Evolutionary conservation across 2,888 invertebrate species (phyloP).

Genomic region (Caenorhabditis doughertyi): DNA sequence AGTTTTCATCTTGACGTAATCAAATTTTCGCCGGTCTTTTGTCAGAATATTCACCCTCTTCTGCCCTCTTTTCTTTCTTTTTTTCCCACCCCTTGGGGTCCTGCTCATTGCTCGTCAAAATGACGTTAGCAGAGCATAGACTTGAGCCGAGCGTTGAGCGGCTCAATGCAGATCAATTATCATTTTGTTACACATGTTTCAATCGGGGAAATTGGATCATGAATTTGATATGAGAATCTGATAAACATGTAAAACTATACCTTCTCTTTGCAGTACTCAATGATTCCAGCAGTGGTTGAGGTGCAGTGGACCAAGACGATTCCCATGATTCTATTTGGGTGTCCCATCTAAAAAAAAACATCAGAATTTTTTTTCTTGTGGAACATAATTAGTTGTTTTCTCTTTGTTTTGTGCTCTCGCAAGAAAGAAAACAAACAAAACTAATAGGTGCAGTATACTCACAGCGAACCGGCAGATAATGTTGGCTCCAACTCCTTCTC

Average conservation of each 20-base stretch:
- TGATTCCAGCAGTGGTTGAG: constrained; percentile 90
- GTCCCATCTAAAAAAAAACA: constrained; percentile 85
- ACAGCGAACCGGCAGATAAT: constrained; percentile 90
- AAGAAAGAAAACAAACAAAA: neutral
- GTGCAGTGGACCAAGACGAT: constrained; percentile 92
- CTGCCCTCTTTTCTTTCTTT: neutral
- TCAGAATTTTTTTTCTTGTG: neutral
- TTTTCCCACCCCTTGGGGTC: constrained; percentile 5
- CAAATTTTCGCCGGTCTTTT: constrained; percentile 48
- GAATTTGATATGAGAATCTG: constrained; percentile 36
- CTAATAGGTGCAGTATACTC: constrained; percentile 66
- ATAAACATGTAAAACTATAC: constrained; percentile 83
- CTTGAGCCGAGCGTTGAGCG: constrained; percentile 13
- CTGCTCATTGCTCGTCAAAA: constrained; percentile 54
- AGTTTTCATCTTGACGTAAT: constrained; percentile 55
- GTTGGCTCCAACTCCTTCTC: constrained; percentile 93
- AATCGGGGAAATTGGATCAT: neutral
- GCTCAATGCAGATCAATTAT: constrained; percentile 55
- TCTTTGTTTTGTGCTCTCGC: neutral
- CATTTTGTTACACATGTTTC: constrained; percentile 46
- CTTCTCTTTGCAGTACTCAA: constrained; percentile 91
- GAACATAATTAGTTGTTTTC: too few relatives aligned
- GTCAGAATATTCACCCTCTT: constrained; percentile 35
- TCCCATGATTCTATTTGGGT: constrained; percentile 89
- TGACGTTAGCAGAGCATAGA: constrained; percentile 39